Base-by-base conservation (phyloP, 2,113 vertebrate genomes). In the Leptocoma aspasia region DNA sequence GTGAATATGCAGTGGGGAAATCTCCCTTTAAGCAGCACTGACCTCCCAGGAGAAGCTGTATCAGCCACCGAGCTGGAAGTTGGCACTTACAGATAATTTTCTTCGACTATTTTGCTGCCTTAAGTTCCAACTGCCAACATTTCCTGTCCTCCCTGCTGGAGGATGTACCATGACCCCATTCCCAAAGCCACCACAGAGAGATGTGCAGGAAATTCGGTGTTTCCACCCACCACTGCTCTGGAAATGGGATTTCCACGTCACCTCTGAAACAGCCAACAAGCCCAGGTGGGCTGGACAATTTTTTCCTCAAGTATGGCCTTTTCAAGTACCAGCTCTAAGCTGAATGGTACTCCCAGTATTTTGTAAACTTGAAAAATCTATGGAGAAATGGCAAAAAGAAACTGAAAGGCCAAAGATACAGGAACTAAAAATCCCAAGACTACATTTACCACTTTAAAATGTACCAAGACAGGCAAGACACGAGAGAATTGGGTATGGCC, bases 231-330 rank as follows among this genome's bases (percentile, higher is more conserved):
- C 41, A 2, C 50, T 21, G 39, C 68, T 50, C 63, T 49, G 44
- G 33, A 66, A 64, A 39, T 0, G 4, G 0, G 4, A 85, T 35
- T 70, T 47, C 45, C 4, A 0, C 2, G 2, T 26, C 57, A 31
- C 50, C 64, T 31, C 15, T 50, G 13, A 23, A 56, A 52, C 30
- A n/a, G 16, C 30, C 68, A 86, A 15, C n/a, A 2, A 37, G 21
- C 35, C 49, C 47, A 30, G 13, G 4, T 3, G n/a, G 35, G 27
- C 41, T 31, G 20, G 3, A n/a, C 15, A 4, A 1, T 3, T 20
- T 9, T 28, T 18, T 19, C 8, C 15, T 9, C 13, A 49, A 64
- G 2, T 1, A 7, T 1, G 6, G 33, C 15, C 31, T 88, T 65
- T 56, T 6, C 26, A 78, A 78, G n/a, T 1, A 56, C 15, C n/a